phyloP scores from a whole-genome alignment of 1,140 invertebrate species.

The Drosophila nigromelanica region DNA sequence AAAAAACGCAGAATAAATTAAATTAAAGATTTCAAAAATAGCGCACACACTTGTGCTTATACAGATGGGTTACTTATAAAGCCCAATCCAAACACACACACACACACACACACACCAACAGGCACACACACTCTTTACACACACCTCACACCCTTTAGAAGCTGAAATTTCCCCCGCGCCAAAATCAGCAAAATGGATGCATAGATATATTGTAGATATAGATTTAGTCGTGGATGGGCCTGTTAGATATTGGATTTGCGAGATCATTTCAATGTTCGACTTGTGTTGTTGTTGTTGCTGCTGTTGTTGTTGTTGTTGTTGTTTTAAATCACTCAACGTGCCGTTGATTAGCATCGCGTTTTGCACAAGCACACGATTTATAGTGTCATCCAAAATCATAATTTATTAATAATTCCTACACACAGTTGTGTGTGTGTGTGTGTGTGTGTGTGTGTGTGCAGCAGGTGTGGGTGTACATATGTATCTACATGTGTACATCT shows the following conservation, averaged over 20 bases:
- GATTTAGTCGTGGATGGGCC: neutral
- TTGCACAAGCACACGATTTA: conserved; percentile 42
- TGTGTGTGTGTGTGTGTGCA: conserved; percentile 4
- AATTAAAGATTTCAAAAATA: conserved; percentile 45
- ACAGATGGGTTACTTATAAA: conserved; percentile 30
- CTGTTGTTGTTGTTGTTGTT: conserved; percentile 13
- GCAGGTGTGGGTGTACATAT: conserved; percentile 40
- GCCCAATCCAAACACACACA: neutral
- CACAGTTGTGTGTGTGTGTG: conserved; percentile 4
- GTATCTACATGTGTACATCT: conserved; percentile 19
- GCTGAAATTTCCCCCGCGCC: neutral
- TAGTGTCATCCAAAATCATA: conserved; percentile 68
- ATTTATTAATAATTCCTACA: conserved; percentile 72
- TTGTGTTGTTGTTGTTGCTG: conserved; percentile 10
- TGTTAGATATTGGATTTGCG: conserved; percentile 30
- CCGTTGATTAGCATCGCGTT: conserved; percentile 44
- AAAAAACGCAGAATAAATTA: conserved; percentile 32
- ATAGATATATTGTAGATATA: conserved; percentile 7
- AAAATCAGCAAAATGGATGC: neutral
- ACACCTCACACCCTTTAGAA: neutral
- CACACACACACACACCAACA: neutral
- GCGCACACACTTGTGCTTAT: conserved; percentile 28
- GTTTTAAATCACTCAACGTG: conserved; percentile 57
- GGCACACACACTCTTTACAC: neutral
- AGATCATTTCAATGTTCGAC: conserved; percentile 23